Base-by-base conservation (phyloP, 1,140 invertebrate genomes). In the Halictus rubicundus region DNA sequence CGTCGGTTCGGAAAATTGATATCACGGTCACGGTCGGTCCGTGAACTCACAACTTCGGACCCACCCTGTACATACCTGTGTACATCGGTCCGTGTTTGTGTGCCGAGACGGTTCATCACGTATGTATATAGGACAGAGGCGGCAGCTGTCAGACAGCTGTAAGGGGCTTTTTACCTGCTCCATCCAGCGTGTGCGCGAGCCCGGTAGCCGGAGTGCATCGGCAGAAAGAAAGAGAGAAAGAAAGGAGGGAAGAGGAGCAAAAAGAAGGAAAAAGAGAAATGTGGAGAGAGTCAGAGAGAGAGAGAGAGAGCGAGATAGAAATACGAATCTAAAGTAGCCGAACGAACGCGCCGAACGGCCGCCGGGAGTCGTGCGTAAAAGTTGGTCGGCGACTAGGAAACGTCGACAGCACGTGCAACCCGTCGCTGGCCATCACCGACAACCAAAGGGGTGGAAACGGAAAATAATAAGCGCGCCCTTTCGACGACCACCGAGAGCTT, bases 101-200 rank as follows among this genome's bases (percentile, higher is more conserved):
- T 14, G 75, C 54, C 73, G 83, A 80, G 87, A 78, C 80, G 89
- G 89, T 89, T 89, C 85, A 90, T 91, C 88, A 81, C 76, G 87
- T 89, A 92, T 92, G 91, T 93, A 93, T 93, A 88, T 92, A 91
- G 92, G 92, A 93, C 92, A 92, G 88, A 88, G 87, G 86, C 91
- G 89, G 92, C 92, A 93, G 92, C 92, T 93, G 92, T 91, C 90
- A 82, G 92, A 92, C 92, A 93, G 92, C 92, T 93, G 92, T 92
- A 92, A 89, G 89, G 89, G 88, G 89, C 91, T 92, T 93, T 92
- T 93, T 92, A 93, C 92, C 92, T 93, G 91, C 84, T 87, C 65
- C 86, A 84, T 89, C 81, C 82, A 82, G 79, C 87, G 82, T 84
- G 81, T 82, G 85, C 88, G 81, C 84, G 84, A 84, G 80, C 85